phyloP scores from a whole-genome alignment of 2,113 vertebrate species.

The Epinephelus moara region DNA sequence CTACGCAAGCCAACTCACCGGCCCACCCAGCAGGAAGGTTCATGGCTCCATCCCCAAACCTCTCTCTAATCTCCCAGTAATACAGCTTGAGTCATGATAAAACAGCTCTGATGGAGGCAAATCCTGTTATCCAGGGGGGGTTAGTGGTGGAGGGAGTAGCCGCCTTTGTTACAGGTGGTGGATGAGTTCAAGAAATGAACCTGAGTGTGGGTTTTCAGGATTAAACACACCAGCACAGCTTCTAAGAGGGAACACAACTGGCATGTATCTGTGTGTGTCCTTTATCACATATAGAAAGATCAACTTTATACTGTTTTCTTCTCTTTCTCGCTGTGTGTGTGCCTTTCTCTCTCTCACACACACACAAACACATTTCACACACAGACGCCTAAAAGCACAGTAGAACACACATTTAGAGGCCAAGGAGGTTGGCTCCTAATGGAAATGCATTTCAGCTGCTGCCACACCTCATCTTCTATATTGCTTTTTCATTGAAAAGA shows the following conservation, averaged over 20 bases:
- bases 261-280: neutral
- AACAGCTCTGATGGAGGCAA: slow-evolving; percentile 74
- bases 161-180: slow-evolving; percentile 61
- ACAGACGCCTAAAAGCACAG: slow-evolving; percentile 38
- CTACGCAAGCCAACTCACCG: slow-evolving; percentile 27
- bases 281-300: slow-evolving; percentile 4
- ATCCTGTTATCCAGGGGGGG: slow-evolving; percentile 71
- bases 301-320: neutral
- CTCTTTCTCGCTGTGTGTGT: neutral
- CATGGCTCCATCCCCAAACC: slow-evolving; percentile 56
- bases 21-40: slow-evolving; percentile 44
- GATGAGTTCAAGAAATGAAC: slow-evolving; percentile 66
- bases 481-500: slow-evolving; percentile 75
- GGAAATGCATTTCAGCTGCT: slow-evolving; percentile 75
- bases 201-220: slow-evolving; percentile 59
- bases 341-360: too few relatives aligned
- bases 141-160: slow-evolving; percentile 24
- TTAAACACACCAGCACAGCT: slow-evolving; percentile 53
- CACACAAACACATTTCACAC: slow-evolving; percentile 17
- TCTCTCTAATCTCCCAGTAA: slow-evolving; percentile 76
- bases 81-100: slow-evolving; percentile 80
- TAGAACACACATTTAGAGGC: slow-evolving; percentile 56
- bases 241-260: slow-evolving; percentile 15
- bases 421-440: slow-evolving; percentile 72
- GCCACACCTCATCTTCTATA: slow-evolving; percentile 70